These are phyloP conservation scores for Exephanes ischioxanthus DNA, from an alignment of 2,888 invertebrate genomes.

Conservation along the genomic window DNA sequence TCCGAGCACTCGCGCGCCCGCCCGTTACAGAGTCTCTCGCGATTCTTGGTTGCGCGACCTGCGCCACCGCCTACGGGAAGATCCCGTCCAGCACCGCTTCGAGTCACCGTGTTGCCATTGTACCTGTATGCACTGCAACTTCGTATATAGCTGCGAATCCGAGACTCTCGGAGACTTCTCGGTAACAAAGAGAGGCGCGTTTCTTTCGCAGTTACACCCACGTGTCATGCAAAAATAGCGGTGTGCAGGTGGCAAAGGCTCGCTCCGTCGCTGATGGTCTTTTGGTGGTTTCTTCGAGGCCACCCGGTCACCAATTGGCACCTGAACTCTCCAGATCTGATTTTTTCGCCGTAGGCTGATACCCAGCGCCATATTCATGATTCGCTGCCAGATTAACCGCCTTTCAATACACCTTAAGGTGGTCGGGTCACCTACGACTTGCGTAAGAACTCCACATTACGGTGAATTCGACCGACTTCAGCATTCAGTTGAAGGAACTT, in stretches of 20 bases:
- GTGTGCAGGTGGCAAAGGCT: conserved; percentile 73
- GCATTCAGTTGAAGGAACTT: background rate
- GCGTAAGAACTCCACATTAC: no score
- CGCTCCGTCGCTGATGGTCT: conserved; percentile 15
- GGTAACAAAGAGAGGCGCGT: conserved; percentile 74
- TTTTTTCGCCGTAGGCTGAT: background rate
- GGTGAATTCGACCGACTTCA: no score
- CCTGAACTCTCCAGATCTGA: background rate
- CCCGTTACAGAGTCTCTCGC: conserved; percentile 57
- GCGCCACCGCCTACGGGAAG: conserved; percentile 67
- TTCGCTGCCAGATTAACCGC: background rate
- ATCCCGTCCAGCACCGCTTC: conserved; percentile 54
- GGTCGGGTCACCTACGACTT: no score
- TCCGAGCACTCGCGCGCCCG: conserved; percentile 50
- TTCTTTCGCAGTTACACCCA: conserved; percentile 75
- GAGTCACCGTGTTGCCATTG: conserved; percentile 58
- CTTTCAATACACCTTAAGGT: background rate
- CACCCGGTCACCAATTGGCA: conserved; percentile 31
- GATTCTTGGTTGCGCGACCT: conserved; percentile 58
- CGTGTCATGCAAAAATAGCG: conserved; percentile 73
- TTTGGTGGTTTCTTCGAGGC: background rate
- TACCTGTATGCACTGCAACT: conserved; percentile 31
- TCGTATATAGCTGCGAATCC: conserved; percentile 56
- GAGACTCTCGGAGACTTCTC: conserved; percentile 53
- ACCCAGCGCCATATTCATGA: background rate